Evolutionary conservation across 2,113 vertebrate genomes (phyloP), one percentile per base, ranked within the genome.

Genomic region (Phaethornis superciliosus): DNA sequence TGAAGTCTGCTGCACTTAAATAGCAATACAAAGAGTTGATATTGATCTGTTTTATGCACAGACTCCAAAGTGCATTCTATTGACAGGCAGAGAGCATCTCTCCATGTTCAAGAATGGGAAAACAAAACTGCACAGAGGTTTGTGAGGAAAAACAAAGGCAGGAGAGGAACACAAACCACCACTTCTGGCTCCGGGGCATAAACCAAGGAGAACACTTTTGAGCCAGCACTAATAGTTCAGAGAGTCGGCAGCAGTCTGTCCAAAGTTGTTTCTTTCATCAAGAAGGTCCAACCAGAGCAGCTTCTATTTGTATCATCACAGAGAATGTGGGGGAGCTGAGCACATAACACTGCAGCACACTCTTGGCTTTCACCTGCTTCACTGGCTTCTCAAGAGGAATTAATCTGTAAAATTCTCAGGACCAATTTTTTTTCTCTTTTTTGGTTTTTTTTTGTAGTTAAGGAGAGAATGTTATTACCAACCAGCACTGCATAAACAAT

Each of bases 211-310:
- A 80, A 80, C 12, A 51, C 40, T 11, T 58, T 67, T 67, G 68
- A 27, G 44, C 88, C 90, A 93, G 76, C 88, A 88, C 54, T 72
- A 59, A 85, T 69, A 80, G 70, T 78, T 47, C 23, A 75, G 64
- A 64, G 90, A 95, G 64, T 7, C 83, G 88, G 69, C 40, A 95
- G 80, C 70, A 91, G 62, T 89, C 84, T 85, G 70, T 71, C 93
- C 82, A 20, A 77, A 69, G 74, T 42, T 3, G 35, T 85, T 87
- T 78, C 87, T 90, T 88, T 88, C 49, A 7, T 26, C 40, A 74
- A 95, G 77, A 28, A 60, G 78, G 78, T 65, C 72, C 89, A 93
- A 26, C 47, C 30, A 85, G 76, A 94, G 80, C 94, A 93, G 82
- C 84, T 64, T 93, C 56, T 62, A 74, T 78, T 88, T 94, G 63